Base-by-base conservation (phyloP, 1,140 invertebrate species). In the Zaprionus tsacasi region DNA sequence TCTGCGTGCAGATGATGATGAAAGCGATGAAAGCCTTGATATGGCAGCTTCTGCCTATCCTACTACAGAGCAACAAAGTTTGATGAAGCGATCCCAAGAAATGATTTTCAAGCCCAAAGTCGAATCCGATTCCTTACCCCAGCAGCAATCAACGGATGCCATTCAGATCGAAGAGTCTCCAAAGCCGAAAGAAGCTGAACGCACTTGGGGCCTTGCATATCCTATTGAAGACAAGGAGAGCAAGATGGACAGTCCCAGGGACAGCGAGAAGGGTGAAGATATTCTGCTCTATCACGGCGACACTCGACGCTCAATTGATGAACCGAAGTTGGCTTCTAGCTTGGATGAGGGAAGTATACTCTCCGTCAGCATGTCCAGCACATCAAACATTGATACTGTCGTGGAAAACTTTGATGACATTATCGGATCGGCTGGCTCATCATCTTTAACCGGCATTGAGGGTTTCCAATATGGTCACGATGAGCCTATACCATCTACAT, bases 11-110 rank as follows among this genome's bases (percentile, higher is more conserved):
- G 87, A 92, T 45, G 91, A 92, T 27, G 91, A 92, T 13, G 91
- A 92, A 30, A 92, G 91, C 21, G 91, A 91, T 71, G 91, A 91
- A 35, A 91, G 83, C 25, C 3, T 89, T 7, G 91, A 91, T 6
- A 52, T 92, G 40, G 67, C 70, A 21, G 79, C 69, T 45, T 43
- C 58, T 0, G 58, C 70, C 2, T 82, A 89, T 65, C 77, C 74
- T 1, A 76, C 60, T 3, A 76, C 93, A 55, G 94, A 94, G 72
- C 92, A 94, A 48, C 93, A 95, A 11, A 94, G 94, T 30, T 94
- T 95, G 79, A 97, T 98, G 97, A 98, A 97, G 91, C 93, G 97
- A 68, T 98, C 97, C 0, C 96, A 96, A 74, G 97, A 98, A 93
- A 98, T 98, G 97, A 96, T 96, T 73, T 98, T 98, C 91, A 96